These are phyloP conservation scores for Hesperophylax magnus DNA, from an alignment of 1,140 invertebrate species.

Conservation along the genomic window DNA sequence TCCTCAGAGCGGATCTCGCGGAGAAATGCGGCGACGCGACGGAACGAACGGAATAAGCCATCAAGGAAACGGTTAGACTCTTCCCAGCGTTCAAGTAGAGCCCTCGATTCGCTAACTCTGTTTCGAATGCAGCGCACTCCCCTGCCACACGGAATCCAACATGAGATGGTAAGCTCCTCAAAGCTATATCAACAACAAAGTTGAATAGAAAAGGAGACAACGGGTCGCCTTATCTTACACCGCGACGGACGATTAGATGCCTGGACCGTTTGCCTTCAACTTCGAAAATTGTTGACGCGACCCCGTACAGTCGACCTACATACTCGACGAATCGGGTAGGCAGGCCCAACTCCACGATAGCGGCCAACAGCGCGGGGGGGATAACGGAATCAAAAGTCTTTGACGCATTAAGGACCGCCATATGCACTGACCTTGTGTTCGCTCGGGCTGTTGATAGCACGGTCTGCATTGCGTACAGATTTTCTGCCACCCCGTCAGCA, in stretches of 20 bases:
- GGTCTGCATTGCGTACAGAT: conserved; percentile 59
- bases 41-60: too few species aligned
- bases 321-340: conserved; percentile 54
- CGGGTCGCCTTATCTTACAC: conserved; percentile 71
- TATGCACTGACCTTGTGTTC: conserved; percentile 55
- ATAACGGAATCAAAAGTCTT: conserved; percentile 64
- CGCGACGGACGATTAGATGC: conserved; percentile 59
- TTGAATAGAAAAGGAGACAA: conserved; percentile 70
- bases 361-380: conserved; percentile 58
- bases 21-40: too few species aligned
- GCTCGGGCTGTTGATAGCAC: conserved; percentile 59
- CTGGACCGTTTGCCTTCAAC: conserved; percentile 48
- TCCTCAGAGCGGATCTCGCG: too few species aligned
- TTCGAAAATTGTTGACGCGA: conserved; percentile 55
- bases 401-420: conserved; percentile 60
- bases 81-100: conserved; percentile 58
- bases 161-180: conserved; percentile 56
- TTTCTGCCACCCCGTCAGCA: too few species aligned
- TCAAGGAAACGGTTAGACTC: conserved; percentile 59
- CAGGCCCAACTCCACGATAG: conserved; percentile 56
- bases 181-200: conserved; percentile 63
- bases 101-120: neutral
- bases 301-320: conserved; percentile 54
- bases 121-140: conserved; percentile 20
- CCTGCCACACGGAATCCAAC: conserved; percentile 57